Evolutionary conservation across 2,888 invertebrate species (phyloP), one percentile per base, ranked within the genome.

Genomic region (Drosophila demipolita): DNA sequence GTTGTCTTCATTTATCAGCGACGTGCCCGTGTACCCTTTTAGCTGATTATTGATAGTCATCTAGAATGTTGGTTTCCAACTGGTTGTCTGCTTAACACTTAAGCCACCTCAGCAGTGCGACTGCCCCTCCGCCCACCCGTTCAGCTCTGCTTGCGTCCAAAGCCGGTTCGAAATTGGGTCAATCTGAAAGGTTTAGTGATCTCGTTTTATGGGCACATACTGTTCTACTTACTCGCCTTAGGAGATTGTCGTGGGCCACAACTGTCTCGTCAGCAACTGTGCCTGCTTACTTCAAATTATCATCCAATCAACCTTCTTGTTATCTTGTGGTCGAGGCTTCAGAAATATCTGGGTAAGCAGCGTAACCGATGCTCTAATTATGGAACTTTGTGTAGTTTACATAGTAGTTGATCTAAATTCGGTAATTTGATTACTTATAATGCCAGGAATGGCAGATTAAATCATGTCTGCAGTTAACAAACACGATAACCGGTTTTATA

Each of bases 121-220:
- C 15, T 40, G 29, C 57, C 20, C 9, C 38, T 49, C 58, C 64
- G 33, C 32, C 70, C 70, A 60, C 55, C 60, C 62, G 65, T 17
- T 53, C 29, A 53, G 32, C 29, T 59, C 58, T 38, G 52, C 45
- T 32, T 23, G 40, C 50, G 33, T 62, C 65, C 53, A 62, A 59
- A 89, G 86, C 87, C 88, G 88, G 87, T 89, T 89, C 71, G 48
- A 64, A 87, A 87, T 73, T 87, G 73, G 87, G 87, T 87, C 87
- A 89, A 82, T 87, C 81, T 70, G 83, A 87, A 87, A 87, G 88
- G 89, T 89, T 89, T 87, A 71, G 67, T 83, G 85, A 88, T 85
- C 89, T 84, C 65, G 75, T 87, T 88, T 89, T 75, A 83, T 75
- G 68, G 75, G 58, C 67, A 7, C 71, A 65, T n/a, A 60, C 54